Percentiles rank a stretch among this genome's conserved stretches.
Conservation (phyloP, 2,113 vertebrate genomes). For the Leucoraja erinaceus region DNA sequence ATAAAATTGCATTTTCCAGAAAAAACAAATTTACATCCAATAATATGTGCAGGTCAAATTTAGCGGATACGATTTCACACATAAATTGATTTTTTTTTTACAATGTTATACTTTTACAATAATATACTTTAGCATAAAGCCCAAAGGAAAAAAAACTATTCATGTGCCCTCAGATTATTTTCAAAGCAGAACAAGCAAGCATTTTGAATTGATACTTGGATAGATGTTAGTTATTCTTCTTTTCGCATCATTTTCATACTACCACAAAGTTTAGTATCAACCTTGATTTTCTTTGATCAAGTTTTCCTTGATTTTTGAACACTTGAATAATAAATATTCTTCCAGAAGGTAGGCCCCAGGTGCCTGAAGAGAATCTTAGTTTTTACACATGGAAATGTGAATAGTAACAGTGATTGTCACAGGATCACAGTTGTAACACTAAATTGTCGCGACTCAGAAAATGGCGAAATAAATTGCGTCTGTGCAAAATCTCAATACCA, state of each 20-base stretch:
- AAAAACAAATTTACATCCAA: background rate
- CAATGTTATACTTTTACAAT: no score
- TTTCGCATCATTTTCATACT: background rate
- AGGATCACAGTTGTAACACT: background rate
- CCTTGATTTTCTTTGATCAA: no score
- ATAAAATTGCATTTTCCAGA: background rate
- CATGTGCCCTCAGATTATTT: background rate
- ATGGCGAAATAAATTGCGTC: background rate
- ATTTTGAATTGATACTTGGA: background rate
- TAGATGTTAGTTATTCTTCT: background rate
- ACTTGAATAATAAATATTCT: background rate
- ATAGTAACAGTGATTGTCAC: background rate
- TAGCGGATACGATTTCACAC: background rate
- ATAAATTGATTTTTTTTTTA: background rate
- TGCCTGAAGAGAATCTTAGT: background rate
- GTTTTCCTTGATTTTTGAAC: background rate
- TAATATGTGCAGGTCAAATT: background rate
- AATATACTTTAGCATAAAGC: background rate
- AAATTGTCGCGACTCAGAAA: background rate
- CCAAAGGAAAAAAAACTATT: background rate
- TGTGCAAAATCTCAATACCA: background rate
- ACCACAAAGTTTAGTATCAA: no score
- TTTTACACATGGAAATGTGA: background rate
- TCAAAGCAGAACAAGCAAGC: background rate
- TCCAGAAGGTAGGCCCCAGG: background rate